Base-by-base conservation (phyloP, 2,113 vertebrate genomes). In the Eretmochelys imbricata region DNA sequence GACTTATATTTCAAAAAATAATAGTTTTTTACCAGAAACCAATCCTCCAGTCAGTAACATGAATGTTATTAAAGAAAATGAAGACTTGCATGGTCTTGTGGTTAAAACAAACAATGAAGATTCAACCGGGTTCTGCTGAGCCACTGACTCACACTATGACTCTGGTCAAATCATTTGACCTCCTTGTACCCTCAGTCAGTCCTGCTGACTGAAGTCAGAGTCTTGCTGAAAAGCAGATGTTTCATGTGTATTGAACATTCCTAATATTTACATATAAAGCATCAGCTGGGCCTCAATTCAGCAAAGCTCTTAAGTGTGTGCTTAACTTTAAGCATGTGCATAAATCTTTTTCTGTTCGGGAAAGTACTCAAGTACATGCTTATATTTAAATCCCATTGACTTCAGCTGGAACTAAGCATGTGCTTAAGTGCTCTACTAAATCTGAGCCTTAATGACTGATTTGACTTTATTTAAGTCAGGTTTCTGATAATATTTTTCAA, bases 281-380 rank as follows among this genome's bases (percentile, higher is more conserved):
- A 78, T 46, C 42, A 48, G 75, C 12, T 25, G 24, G 12, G 75
- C 62, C 57, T 89, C 31, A 51, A 38, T 84, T 94, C 16, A 19
- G 75, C 87, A 91, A 89, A 95, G 93, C 96, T 88, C 85, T 93
- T 38, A 6, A 55, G 89, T 16, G 48, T 96, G 86, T 57, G 49
- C 80, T 89, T 86, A 46, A 88, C 87, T 94, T 94, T 89, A 87
- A 79, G 69, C 69, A 42, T 86, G 59, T 20, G 25, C 38, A 85
- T 4, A 14, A 59, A 24, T 88, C 95, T 29, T 25, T 89, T 88
- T 57, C 92, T 90, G 78, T 48, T 0, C 0, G 89, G 90, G 89
- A 87, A 88, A 82, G 50, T 51, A 54, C 87, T 87, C 75, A 49
- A 8, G 83, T 76, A 53, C 82, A 57, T 82, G 35, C 93, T 95